These are phyloP conservation scores for Pediacus dermestoides DNA, from an alignment of 2,888 invertebrate genomes.

Conservation along the genomic window DNA sequence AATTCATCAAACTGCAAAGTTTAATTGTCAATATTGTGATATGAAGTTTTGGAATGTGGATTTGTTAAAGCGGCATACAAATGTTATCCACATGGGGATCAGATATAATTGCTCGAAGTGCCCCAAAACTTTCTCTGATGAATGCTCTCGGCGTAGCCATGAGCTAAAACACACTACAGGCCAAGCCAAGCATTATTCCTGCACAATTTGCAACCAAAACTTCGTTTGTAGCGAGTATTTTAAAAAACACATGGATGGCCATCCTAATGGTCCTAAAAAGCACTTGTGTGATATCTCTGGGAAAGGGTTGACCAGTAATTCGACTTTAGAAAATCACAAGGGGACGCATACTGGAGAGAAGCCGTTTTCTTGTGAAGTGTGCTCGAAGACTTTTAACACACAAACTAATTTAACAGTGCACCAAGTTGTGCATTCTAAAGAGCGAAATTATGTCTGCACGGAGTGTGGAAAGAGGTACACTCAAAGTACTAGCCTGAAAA, in stretches of 20 bases:
- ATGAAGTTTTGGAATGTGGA: too few relatives aligned
- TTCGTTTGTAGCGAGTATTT: conserved; percentile 58
- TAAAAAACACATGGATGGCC: conserved; percentile 55
- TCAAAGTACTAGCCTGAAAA: conserved; percentile 50
- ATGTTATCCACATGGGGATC: too few relatives aligned
- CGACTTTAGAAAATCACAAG: neutral
- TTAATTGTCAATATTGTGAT: too few relatives aligned
- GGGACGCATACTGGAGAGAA: conserved; percentile 1
- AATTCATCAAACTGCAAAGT: too few relatives aligned
- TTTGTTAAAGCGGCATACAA: too few relatives aligned
- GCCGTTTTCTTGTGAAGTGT: neutral
- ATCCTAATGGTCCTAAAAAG: too few relatives aligned
- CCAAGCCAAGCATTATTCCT: conserved; percentile 56
- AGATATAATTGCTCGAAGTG: too few relatives aligned
- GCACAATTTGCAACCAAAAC: conserved; percentile 56
- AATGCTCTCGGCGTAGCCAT: conserved; percentile 57
- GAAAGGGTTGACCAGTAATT: conserved; percentile 46
- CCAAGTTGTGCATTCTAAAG: conserved; percentile 55
- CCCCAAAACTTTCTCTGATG: too few relatives aligned
- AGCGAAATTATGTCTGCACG: conserved; percentile 52
- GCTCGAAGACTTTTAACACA: conserved; percentile 5
- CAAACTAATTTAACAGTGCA: conserved; percentile 39
- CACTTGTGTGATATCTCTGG: conserved; percentile 48
- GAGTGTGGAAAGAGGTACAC: conserved; percentile 54
- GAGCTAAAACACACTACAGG: too few relatives aligned